A percentile compares a stretch with the other conserved stretches of the same genome.
These are phyloP conservation scores for Agrotis clavis DNA, from an alignment of 2,888 invertebrate genomes.

Conservation along the genomic window DNA sequence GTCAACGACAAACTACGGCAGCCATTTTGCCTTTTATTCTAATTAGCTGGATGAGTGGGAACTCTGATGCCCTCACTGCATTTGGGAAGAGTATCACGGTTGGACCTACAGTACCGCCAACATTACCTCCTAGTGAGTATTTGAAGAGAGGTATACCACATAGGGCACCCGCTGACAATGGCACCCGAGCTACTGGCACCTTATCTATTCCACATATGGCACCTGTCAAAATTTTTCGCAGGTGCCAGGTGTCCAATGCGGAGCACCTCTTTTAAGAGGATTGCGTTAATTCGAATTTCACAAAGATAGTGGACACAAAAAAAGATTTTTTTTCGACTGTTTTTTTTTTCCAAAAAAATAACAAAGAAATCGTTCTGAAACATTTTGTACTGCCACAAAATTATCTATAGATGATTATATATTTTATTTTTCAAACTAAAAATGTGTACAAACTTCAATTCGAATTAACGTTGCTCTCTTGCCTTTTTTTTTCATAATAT, in stretches of 20 bases:
- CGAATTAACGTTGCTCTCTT: not conserved
- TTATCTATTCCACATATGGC: too few species aligned
- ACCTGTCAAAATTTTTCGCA: too few species aligned
- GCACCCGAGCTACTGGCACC: too few species aligned
- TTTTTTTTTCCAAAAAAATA: not conserved
- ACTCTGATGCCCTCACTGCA: slow-evolving; percentile 92
- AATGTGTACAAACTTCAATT: not conserved
- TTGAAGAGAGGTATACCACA: too few species aligned
- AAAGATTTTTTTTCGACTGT: not conserved
- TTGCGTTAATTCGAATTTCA: slow-evolving; percentile 12
- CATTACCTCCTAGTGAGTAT: slow-evolving; percentile 91
- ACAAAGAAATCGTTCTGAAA: too few species aligned
- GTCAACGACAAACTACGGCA: slow-evolving; percentile 81
- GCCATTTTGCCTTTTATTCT: slow-evolving; percentile 83
- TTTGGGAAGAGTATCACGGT: slow-evolving; percentile 93
- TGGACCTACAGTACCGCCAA: slow-evolving; percentile 90
- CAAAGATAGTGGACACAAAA: not conserved
- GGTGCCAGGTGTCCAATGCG: too few species aligned
- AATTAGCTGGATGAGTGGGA: slow-evolving; percentile 84
- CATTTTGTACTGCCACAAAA: too few species aligned
- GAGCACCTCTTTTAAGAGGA: not conserved
- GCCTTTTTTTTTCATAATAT: not conserved
- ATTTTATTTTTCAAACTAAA: too few species aligned
- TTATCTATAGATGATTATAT: too few species aligned
- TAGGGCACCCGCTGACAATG: too few species aligned